Percentiles rank a stretch among this genome's conserved stretches.
Conservation (phyloP, 2,113 vertebrate species). For the Potamarius usumacintae region DNA sequence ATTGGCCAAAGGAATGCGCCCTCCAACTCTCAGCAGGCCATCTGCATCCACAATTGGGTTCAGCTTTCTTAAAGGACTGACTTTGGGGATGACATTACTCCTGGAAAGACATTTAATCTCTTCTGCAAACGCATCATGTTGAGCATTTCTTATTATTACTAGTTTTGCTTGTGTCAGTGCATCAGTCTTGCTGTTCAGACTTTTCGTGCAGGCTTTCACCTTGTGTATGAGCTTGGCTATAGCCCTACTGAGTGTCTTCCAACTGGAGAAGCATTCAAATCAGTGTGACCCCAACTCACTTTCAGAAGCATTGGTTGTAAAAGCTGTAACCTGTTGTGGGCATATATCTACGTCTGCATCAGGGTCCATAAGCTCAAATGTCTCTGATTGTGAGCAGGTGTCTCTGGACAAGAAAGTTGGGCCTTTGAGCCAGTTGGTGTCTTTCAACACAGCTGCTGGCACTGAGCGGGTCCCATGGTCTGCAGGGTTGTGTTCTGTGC, state of each 20-base stretch:
- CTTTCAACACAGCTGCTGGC: not conserved
- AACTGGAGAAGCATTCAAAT: not conserved
- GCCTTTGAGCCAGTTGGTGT: not conserved
- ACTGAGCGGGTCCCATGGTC: conserved; percentile 25
- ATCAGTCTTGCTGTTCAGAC: not conserved
- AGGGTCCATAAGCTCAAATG: not conserved
- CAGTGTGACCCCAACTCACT: not conserved
- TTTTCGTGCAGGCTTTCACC: not conserved
- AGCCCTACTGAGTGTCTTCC: not conserved
- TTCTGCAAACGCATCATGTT: too few relatives aligned
- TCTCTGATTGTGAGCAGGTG: not conserved
- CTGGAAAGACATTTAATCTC: too few relatives aligned
- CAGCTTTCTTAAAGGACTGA: too few relatives aligned
- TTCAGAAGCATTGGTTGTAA: not conserved
- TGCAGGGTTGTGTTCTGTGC: conserved; percentile 29
- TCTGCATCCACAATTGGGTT: too few relatives aligned
- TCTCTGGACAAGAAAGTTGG: not conserved
- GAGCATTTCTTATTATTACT: not conserved
- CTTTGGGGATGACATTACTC: too few relatives aligned
- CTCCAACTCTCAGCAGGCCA: too few relatives aligned
- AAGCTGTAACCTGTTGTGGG: not conserved
- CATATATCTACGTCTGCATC: not conserved
- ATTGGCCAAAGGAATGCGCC: too few relatives aligned
- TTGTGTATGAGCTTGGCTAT: not conserved
- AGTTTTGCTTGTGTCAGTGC: not conserved